phyloP scores from a whole-genome alignment of 2,797 vertebrate genomes.

The Darevskia mixta region DNA sequence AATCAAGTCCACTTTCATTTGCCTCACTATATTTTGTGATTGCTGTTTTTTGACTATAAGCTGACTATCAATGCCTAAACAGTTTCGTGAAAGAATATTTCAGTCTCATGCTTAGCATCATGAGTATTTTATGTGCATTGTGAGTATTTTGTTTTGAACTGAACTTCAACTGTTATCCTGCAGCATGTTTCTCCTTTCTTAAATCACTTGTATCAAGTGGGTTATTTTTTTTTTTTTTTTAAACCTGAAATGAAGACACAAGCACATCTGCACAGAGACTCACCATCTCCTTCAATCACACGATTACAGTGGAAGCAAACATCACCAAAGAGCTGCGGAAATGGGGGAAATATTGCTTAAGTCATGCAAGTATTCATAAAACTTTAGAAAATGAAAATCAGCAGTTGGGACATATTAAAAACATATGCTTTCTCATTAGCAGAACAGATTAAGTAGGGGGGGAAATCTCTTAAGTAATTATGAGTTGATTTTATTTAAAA shows the following conservation, averaged over 20 bases:
- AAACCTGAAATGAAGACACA: constrained; percentile 15
- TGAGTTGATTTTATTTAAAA: not conserved
- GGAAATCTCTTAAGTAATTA: no score
- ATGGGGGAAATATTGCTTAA: constrained; percentile 34
- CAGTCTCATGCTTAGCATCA: not conserved
- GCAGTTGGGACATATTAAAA: not conserved
- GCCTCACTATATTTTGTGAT: not conserved
- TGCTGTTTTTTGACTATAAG: not conserved
- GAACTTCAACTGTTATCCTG: not conserved
- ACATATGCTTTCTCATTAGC: not conserved
- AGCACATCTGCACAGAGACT: constrained; percentile 63
- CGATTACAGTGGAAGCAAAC: constrained; percentile 98
- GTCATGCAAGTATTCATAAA: not conserved
- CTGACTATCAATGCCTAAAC: not conserved
- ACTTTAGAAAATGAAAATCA: constrained; percentile 29
- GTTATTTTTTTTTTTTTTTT: not conserved
- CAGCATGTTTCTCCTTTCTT: not conserved
- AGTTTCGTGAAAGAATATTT: not conserved
- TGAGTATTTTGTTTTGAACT: not conserved
- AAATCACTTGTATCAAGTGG: not conserved
- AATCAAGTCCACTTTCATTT: not conserved
- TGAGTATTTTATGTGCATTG: not conserved
- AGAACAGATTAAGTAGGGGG: not conserved
- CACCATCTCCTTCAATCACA: constrained; percentile 97
- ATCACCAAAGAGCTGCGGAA: constrained; percentile 92